Evolutionary conservation across 2,888 invertebrate genomes (phyloP).

Genomic region (Sminthurides aquaticus): DNA sequence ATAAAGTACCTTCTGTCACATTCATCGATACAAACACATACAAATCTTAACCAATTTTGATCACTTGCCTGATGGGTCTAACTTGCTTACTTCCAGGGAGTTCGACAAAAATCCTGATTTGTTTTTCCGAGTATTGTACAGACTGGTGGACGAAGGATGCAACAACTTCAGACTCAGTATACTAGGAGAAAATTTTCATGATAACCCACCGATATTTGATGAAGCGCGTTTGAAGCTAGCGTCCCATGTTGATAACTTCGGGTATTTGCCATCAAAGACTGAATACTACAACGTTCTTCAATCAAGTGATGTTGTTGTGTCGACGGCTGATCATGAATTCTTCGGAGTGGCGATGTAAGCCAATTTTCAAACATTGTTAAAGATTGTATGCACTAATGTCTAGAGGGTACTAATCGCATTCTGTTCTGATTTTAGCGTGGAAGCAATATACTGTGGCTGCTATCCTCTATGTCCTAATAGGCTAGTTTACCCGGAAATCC

Average conservation of each 20-base stretch:
- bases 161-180: slow-evolving; percentile 55
- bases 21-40: too few species aligned
- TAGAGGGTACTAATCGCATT: slow-evolving; percentile 17
- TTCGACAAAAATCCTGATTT: slow-evolving; percentile 65
- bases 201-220: slow-evolving; percentile 56
- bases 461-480: slow-evolving; percentile 61
- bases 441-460: slow-evolving; percentile 63
- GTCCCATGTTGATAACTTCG: slow-evolving; percentile 55
- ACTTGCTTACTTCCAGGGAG: slow-evolving; percentile 58
- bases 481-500: slow-evolving; percentile 66
- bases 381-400: too few species aligned
- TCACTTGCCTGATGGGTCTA: too few species aligned
- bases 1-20: too few species aligned
- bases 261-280: slow-evolving; percentile 53
- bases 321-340: slow-evolving; percentile 68
- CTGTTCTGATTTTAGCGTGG: slow-evolving; percentile 52
- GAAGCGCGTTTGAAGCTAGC: slow-evolving; percentile 51
- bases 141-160: slow-evolving; percentile 51
- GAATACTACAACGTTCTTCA: slow-evolving; percentile 55
- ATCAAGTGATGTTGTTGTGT: slow-evolving; percentile 59
- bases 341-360: slow-evolving; percentile 67
- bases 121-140: slow-evolving; percentile 54
- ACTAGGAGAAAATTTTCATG: slow-evolving; percentile 57
- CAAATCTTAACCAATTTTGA: too few species aligned
- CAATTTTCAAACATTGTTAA: slow-evolving; percentile 12